phyloP scores from a whole-genome alignment of 2,797 vertebrate species.

The Eptatretus atami region DNA sequence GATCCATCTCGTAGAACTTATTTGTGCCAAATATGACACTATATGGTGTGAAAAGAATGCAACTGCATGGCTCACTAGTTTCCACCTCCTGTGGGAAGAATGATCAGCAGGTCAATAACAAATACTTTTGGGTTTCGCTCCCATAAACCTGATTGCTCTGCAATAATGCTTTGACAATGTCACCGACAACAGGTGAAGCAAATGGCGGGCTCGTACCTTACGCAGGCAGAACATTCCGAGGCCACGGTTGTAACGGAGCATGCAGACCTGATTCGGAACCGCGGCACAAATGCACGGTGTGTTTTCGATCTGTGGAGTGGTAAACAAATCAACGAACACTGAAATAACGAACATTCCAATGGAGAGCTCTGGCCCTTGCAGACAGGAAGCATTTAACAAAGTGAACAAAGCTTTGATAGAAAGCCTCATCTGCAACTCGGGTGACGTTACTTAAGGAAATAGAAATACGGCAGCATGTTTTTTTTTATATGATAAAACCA shows the following conservation, averaged over 20 bases:
- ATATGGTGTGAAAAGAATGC: constrained; percentile 78
- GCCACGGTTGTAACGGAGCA: constrained; percentile 72
- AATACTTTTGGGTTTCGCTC: too few species aligned
- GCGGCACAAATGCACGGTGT: constrained; percentile 73
- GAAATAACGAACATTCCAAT: too few species aligned
- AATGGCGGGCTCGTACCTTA: constrained; percentile 22
- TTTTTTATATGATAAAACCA: too few species aligned
- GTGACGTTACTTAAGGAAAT: too few species aligned
- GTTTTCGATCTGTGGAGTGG: constrained; percentile 40
- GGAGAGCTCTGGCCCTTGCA: too few species aligned
- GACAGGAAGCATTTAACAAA: too few species aligned
- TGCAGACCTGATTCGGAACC: constrained; percentile 66
- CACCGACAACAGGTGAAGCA: too few species aligned
- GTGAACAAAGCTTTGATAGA: too few species aligned
- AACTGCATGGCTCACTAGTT: constrained; percentile 90
- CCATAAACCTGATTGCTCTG: too few species aligned
- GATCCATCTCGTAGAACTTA: constrained; percentile 96
- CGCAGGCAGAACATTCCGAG: constrained; percentile 87
- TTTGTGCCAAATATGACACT: constrained; percentile 94
- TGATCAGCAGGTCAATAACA: not conserved
- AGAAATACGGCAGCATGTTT: too few species aligned
- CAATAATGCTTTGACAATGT: too few species aligned
- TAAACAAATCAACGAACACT: not conserved
- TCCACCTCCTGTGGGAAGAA: constrained; percentile 46
- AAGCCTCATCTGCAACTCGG: too few species aligned